Percentiles rank a stretch among this genome's conserved stretches.
Conservation (phyloP, 2,797 vertebrate species). For the Danio tinwini region DNA sequence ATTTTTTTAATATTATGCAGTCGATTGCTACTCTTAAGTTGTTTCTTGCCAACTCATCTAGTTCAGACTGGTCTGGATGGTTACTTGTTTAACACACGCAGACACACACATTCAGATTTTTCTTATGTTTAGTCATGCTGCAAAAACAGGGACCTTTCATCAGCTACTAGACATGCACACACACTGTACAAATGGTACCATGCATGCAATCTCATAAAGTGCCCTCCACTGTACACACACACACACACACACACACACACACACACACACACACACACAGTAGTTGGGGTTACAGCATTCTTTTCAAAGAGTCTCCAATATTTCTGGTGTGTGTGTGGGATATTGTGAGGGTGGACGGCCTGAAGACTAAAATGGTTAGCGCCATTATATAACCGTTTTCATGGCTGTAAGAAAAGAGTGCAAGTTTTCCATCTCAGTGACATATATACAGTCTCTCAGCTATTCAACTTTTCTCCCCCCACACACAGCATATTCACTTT, state of each 20-base stretch:
- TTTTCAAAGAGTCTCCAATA: constrained; percentile 19
- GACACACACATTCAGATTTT: constrained; percentile 29
- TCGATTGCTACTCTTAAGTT: constrained; percentile 15
- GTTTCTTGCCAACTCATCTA: neutral
- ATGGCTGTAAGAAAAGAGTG: constrained; percentile 1
- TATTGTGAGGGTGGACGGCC: constrained; percentile 28
- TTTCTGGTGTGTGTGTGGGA: constrained; percentile 16
- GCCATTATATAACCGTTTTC: constrained; percentile 35
- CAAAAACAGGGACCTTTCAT: constrained; percentile 28
- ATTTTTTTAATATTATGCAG: neutral
- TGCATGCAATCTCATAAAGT: constrained; percentile 11
- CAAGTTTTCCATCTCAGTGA: neutral
- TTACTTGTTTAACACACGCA: neutral
- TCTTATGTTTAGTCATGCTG: constrained; percentile 30
- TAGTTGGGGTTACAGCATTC: constrained; percentile 26
- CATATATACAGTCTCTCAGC: neutral
- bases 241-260: neutral
- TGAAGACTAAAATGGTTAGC: constrained; percentile 23
- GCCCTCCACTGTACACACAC: constrained; percentile 5
- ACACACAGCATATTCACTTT: neutral
- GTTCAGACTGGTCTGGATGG: constrained; percentile 12
- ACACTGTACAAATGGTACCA: constrained; percentile 14
- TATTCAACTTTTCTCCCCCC: neutral
- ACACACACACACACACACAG: neutral
- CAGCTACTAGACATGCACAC: constrained; percentile 14